Percentiles rank a stretch among this genome's conserved stretches.
These are phyloP conservation scores for Melanerpes formicivorus DNA, from an alignment of 2,113 vertebrate genomes.

Conservation along the genomic window DNA sequence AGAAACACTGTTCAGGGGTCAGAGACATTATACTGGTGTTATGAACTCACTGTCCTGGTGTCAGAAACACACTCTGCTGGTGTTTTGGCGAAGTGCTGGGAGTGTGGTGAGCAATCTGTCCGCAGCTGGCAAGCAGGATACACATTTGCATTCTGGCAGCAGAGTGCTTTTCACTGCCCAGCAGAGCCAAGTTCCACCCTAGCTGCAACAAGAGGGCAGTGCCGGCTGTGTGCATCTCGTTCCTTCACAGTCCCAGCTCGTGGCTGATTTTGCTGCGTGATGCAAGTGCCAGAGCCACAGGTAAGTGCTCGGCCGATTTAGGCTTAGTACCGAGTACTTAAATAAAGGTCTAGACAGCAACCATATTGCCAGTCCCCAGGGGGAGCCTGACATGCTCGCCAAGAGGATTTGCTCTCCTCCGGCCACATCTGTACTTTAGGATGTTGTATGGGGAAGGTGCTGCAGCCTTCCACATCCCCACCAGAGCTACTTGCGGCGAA, in stretches of 20 bases:
- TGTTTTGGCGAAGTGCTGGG: neutral
- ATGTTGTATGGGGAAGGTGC: neutral
- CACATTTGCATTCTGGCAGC: neutral
- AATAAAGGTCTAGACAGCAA: neutral
- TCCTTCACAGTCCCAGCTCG: neutral
- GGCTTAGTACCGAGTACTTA: neutral
- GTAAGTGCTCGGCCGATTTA: neutral
- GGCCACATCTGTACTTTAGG: no score
- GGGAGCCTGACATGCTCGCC: neutral
- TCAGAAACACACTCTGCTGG: no score
- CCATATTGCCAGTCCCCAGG: neutral
- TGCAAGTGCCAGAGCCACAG: neutral
- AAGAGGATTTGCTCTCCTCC: no score
- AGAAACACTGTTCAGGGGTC: neutral
- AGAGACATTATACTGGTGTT: no score
- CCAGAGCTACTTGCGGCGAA: no score
- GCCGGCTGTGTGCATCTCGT: neutral
- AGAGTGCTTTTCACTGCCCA: neutral
- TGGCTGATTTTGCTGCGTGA: neutral
- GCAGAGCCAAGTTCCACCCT: neutral
- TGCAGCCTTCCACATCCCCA: no score
- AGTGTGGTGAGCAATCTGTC: neutral
- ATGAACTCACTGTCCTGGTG: no score
- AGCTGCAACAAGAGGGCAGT: neutral
- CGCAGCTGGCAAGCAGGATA: accelerated